A percentile compares a stretch with the other conserved stretches of the same genome.
These are phyloP conservation scores for Toxonevra muliebris DNA, from an alignment of 2,888 invertebrate genomes.

Conservation along the genomic window DNA sequence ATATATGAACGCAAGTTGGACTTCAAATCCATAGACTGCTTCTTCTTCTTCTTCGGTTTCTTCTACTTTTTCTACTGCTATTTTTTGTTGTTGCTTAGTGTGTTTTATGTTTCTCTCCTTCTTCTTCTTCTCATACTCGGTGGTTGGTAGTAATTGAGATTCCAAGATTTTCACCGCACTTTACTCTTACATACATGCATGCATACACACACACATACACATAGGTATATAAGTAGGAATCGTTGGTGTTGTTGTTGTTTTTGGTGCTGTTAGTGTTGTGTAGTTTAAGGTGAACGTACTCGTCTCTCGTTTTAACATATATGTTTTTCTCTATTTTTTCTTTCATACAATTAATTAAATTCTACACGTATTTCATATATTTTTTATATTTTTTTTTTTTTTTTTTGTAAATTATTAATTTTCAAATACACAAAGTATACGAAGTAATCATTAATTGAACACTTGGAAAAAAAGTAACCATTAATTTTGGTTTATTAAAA, in stretches of 20 bases:
- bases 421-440: neutral
- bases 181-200: too few species aligned
- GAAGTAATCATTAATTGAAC: neutral
- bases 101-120: too few species aligned
- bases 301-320: conserved; percentile 37
- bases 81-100: neutral
- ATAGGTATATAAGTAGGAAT: neutral
- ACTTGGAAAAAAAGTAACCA: conserved; percentile 14
- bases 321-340: conserved; percentile 11
- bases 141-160: too few species aligned
- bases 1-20: too few species aligned
- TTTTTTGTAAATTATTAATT: neutral
- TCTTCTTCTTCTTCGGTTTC: conserved; percentile 3
- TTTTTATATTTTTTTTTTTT: too few species aligned
- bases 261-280: conserved; percentile 25
- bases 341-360: neutral
- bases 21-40: too few species aligned
- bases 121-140: too few species aligned
- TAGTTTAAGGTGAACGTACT: conserved; percentile 58
- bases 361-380: neutral
- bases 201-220: too few species aligned
- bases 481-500: conserved; percentile 19
- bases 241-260: conserved; percentile 1
- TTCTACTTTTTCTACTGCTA: neutral
- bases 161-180: too few species aligned